Evolutionary conservation across 2,113 vertebrate species (phyloP).

Genomic region (Haplotaxodon microlepis): DNA sequence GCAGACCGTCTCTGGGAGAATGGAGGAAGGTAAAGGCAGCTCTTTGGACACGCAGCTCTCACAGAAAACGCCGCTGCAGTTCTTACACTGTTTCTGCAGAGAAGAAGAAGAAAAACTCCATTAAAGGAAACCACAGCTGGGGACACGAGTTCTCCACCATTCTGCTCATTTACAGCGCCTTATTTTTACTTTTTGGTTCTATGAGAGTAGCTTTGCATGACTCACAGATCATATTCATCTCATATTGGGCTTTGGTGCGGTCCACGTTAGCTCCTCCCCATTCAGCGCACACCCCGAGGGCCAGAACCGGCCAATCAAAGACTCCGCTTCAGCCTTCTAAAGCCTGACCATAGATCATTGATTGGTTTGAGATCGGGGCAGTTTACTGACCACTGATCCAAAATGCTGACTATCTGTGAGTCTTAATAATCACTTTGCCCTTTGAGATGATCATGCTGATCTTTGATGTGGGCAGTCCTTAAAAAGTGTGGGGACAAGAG

Average conservation of each 20-base stretch:
- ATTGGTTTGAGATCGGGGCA: fast-evolving
- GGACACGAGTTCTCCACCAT: not conserved
- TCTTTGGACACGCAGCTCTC: slow-evolving; percentile 75
- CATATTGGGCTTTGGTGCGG: fast-evolving
- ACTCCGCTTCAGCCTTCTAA: not conserved
- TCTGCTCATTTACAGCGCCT: not conserved
- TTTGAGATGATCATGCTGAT: not conserved
- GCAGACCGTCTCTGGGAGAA: slow-evolving; percentile 82
- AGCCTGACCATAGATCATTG: not conserved
- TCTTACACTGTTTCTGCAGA: slow-evolving; percentile 80
- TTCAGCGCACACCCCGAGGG: not conserved
- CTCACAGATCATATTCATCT: not conserved
- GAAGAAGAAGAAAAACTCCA: not conserved
- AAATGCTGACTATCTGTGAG: not conserved
- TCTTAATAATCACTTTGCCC: fast-evolving
- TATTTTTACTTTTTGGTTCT: fast-evolving
- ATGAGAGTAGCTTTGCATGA: not conserved
- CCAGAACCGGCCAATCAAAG: not conserved
- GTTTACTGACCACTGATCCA: not conserved
- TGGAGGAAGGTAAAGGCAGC: slow-evolving; percentile 88
- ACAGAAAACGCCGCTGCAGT: slow-evolving; percentile 82
- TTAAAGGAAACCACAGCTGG: not conserved
- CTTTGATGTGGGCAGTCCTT: not conserved
- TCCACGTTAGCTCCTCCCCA: not conserved
- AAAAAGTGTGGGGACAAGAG: not conserved